A percentile compares a stretch with the other conserved stretches of the same genome.
Evolutionary conservation across 2,113 vertebrate species (phyloP).

Genomic region (Paradisaea rubra): DNA sequence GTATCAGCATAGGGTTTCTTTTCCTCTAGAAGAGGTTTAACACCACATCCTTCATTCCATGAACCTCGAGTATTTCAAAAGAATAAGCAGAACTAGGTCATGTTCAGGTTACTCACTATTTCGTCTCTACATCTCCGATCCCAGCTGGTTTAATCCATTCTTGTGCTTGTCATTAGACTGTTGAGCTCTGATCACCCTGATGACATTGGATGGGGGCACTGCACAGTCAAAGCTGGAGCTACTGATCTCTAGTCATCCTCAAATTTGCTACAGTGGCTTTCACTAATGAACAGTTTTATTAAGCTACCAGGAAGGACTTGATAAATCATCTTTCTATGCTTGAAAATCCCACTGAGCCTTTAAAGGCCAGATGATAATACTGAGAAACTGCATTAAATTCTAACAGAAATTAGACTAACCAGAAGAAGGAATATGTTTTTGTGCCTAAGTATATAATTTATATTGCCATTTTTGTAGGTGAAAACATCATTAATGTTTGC

Average conservation of each 20-base stretch:
- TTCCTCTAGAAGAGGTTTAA: background rate
- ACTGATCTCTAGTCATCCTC: background rate
- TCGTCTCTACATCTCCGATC: fast-evolving
- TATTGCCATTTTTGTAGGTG: background rate
- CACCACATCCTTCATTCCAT: background rate
- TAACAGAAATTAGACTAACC: background rate
- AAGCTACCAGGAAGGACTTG: background rate
- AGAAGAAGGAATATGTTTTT: background rate
- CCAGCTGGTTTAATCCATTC: background rate
- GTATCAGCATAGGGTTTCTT: background rate
- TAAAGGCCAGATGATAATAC: background rate
- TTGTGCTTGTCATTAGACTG: background rate
- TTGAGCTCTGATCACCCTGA: background rate
- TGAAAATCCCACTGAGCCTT: background rate
- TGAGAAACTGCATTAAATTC: background rate
- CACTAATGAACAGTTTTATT: background rate
- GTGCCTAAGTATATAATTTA: background rate
- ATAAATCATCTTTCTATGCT: background rate
- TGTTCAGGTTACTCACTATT: background rate
- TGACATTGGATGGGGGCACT: background rate
- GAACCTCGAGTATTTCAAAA: background rate
- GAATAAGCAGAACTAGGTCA: background rate
- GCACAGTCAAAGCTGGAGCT: background rate
- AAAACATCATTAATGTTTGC: background rate
- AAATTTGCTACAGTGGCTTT: background rate